Conservation (phyloP, 1,140 invertebrate genomes). For the Drosophila tani region DNA sequence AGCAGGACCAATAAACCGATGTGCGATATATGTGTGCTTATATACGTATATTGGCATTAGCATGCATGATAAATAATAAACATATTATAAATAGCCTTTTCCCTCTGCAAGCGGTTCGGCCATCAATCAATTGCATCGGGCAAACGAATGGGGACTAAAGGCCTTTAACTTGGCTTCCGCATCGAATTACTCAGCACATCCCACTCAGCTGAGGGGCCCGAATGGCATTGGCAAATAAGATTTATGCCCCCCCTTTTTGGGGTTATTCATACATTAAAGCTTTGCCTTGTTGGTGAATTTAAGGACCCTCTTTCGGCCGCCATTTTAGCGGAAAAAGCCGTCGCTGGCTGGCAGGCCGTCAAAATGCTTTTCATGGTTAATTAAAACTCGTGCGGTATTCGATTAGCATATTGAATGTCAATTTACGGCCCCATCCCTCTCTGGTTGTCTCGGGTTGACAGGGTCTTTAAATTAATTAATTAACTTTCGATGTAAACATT, state of each 20-base stretch:
- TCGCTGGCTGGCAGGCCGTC: constrained; percentile 23
- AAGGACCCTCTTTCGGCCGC: constrained; percentile 6
- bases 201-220: constrained; percentile 29
- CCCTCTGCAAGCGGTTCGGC: constrained; percentile 30
- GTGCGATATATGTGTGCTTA: constrained; percentile 10
- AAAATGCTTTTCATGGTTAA: constrained; percentile 65
- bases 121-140: constrained; percentile 67
- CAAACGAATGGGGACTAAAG: constrained; percentile 26
- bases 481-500: constrained; percentile 58
- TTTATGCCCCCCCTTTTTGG: constrained; percentile 31
- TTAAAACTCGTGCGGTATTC: constrained; percentile 58
- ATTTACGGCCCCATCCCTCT: neutral
- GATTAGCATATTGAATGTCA: constrained; percentile 57
- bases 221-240: constrained; percentile 44
- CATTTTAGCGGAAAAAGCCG: neutral
- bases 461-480: constrained; percentile 67
- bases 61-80: constrained; percentile 73
- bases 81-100: constrained; percentile 80
- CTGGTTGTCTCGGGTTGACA: neutral
- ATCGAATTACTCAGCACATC: constrained; percentile 61
- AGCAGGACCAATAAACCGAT: constrained; percentile 65
- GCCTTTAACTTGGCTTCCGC: constrained; percentile 34
- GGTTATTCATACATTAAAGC: constrained; percentile 42
- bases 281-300: constrained; percentile 12
- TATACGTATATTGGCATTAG: constrained; percentile 48